Evolutionary conservation across 2,888 invertebrate species (phyloP).

Genomic region (Spisula solida): DNA sequence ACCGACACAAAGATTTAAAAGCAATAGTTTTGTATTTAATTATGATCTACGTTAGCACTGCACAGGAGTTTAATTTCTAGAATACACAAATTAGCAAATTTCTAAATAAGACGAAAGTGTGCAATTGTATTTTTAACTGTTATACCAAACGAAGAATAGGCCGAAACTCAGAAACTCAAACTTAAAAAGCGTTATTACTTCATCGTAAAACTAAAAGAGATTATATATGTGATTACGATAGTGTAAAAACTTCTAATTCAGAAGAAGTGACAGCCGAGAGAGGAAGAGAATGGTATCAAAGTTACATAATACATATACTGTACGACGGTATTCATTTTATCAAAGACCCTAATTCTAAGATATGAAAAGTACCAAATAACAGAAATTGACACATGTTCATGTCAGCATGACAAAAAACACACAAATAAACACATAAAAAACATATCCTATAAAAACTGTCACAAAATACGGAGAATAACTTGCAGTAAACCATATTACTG

Average conservation of each 20-base stretch:
- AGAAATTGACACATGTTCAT: slow-evolving; percentile 47
- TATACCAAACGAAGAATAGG: background rate
- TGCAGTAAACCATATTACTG: slow-evolving; percentile 23
- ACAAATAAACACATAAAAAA: slow-evolving; percentile 54
- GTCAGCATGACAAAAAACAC: slow-evolving; percentile 54
- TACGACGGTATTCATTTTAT: background rate
- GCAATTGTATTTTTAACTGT: background rate
- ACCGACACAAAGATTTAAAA: background rate
- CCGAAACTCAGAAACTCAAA: slow-evolving; percentile 18
- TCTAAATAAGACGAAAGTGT: slow-evolving; percentile 6
- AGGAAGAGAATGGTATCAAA: background rate
- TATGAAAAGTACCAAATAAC: slow-evolving; percentile 47
- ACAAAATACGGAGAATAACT: slow-evolving; percentile 34
- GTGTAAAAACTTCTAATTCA: background rate
- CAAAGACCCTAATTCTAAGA: slow-evolving; percentile 36
- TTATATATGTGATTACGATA: slow-evolving; percentile 2
- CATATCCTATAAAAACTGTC: slow-evolving; percentile 39
- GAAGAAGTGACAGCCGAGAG: slow-evolving; percentile 19
- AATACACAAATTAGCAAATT: slow-evolving; percentile 23
- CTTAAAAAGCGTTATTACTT: background rate
- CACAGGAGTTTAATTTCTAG: background rate
- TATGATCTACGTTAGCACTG: slow-evolving; percentile 10
- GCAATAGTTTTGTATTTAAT: background rate
- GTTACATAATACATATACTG: slow-evolving; percentile 33
- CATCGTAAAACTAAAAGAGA: slow-evolving; percentile 6